A percentile compares a stretch with the other conserved stretches of the same genome.
Evolutionary conservation across 2,888 invertebrate species (phyloP).

Genomic region (Phragmatobia fuliginosa): DNA sequence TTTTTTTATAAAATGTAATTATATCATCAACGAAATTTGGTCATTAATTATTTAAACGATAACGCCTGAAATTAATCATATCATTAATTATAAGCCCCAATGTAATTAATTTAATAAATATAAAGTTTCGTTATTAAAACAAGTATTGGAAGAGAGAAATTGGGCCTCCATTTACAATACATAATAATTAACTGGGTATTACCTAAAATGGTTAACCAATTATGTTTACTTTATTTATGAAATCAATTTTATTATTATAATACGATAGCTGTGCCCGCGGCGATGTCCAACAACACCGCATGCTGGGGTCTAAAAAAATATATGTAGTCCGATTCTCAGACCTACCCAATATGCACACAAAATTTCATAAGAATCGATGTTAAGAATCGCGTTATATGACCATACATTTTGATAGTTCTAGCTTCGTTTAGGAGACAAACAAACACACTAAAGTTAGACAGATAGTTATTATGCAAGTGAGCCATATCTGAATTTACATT

Average conservation of each 20-base stretch:
- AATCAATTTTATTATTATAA: neutral
- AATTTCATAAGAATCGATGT: too few relatives aligned
- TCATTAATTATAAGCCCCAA: slow-evolving; percentile 19
- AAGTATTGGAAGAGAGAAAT: slow-evolving; percentile 8
- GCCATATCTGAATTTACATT: too few relatives aligned
- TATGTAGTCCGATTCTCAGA: too few relatives aligned
- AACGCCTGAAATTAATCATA: neutral
- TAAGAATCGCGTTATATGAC: too few relatives aligned
- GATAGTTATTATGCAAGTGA: too few relatives aligned
- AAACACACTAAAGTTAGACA: too few relatives aligned
- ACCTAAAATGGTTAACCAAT: neutral
- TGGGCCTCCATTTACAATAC: neutral
- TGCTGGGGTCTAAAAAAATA: slow-evolving; percentile 14
- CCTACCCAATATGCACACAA: too few relatives aligned
- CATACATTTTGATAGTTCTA: too few relatives aligned
- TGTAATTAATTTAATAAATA: slow-evolving; percentile 29
- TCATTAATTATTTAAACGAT: neutral
- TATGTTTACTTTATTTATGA: neutral
- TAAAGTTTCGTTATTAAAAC: slow-evolving; percentile 22
- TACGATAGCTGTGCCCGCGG: too few relatives aligned
- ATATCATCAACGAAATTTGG: neutral
- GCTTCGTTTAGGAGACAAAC: too few relatives aligned
- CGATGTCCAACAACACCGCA: too few relatives aligned
- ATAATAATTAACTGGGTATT: neutral
- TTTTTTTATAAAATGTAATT: neutral